Conservation (phyloP, 2,888 invertebrate species). For the Dryobotodes eremita region DNA sequence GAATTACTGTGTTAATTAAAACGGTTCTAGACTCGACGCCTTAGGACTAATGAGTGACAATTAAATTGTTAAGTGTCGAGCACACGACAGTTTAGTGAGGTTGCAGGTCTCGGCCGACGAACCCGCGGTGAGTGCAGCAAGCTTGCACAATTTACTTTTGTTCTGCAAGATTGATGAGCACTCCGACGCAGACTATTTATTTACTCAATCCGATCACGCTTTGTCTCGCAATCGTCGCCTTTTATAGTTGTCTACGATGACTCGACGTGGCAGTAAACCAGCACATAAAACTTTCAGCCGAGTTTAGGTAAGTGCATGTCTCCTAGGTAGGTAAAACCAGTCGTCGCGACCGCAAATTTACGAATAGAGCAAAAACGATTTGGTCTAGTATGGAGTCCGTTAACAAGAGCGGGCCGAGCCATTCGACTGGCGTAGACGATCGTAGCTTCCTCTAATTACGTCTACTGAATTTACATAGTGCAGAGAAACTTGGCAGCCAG, state of each 20-base stretch:
- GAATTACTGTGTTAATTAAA: constrained; percentile 85
- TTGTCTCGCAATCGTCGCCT: constrained; percentile 86
- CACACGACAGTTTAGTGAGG: constrained; percentile 87
- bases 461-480: constrained; percentile 82
- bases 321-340: constrained; percentile 53
- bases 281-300: constrained; percentile 81
- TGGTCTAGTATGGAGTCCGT: constrained; percentile 74
- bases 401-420: constrained; percentile 75
- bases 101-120: constrained; percentile 87
- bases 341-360: constrained; percentile 69
- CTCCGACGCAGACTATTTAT: constrained; percentile 87
- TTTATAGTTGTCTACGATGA: constrained; percentile 83
- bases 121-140: constrained; percentile 77
- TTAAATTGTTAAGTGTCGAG: constrained; percentile 88
- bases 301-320: constrained; percentile 66
- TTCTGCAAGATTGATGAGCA: constrained; percentile 88
- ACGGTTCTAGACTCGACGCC: constrained; percentile 81
- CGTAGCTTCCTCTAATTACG: constrained; percentile 83
- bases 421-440: constrained; percentile 78
- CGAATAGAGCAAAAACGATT: constrained; percentile 74
- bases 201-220: constrained; percentile 88
- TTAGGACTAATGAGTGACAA: constrained; percentile 88
- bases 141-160: constrained; percentile 87
- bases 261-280: constrained; percentile 80
- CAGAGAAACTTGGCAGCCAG: constrained; percentile 82